phyloP scores from a whole-genome alignment of 2,113 vertebrate genomes.

The Crotalus horridus region DNA sequence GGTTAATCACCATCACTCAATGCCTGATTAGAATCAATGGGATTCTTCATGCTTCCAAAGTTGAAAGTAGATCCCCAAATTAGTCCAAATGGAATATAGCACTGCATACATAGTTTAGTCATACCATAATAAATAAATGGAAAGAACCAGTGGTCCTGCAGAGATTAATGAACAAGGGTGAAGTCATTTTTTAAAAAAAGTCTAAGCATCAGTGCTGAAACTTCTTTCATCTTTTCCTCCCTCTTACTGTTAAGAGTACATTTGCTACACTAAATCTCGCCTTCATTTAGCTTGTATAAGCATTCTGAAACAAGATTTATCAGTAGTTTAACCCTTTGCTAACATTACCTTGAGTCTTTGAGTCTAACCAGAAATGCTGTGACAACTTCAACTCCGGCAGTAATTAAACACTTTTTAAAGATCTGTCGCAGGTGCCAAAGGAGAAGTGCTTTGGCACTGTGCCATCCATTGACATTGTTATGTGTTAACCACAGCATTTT shows the following conservation, averaged over 20 bases:
- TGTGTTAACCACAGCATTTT: background rate
- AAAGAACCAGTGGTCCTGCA: background rate
- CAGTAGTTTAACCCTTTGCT: background rate
- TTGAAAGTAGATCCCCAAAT: background rate
- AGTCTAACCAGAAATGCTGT: conserved; percentile 15
- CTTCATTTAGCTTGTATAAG: background rate
- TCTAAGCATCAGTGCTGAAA: background rate
- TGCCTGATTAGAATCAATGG: background rate
- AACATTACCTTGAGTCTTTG: background rate
- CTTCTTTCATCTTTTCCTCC: background rate
- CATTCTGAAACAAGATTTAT: background rate
- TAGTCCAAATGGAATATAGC: background rate
- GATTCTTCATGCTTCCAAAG: background rate
- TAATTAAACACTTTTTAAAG: conserved; percentile 26
- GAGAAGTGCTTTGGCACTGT: background rate
- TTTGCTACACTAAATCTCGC: conserved; percentile 7
- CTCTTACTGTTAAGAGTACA: background rate
- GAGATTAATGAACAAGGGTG: background rate
- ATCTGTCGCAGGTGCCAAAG: background rate
- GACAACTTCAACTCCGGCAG: conserved; percentile 4
- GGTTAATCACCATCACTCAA: background rate
- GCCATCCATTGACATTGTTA: conserved; percentile 8
- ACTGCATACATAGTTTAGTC: background rate
- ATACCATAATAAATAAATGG: background rate
- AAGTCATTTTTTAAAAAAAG: background rate